A percentile compares a stretch with the other conserved stretches of the same genome.
Conservation (phyloP, 1,140 invertebrate genomes). For the Drosophila athabasca region DNA sequence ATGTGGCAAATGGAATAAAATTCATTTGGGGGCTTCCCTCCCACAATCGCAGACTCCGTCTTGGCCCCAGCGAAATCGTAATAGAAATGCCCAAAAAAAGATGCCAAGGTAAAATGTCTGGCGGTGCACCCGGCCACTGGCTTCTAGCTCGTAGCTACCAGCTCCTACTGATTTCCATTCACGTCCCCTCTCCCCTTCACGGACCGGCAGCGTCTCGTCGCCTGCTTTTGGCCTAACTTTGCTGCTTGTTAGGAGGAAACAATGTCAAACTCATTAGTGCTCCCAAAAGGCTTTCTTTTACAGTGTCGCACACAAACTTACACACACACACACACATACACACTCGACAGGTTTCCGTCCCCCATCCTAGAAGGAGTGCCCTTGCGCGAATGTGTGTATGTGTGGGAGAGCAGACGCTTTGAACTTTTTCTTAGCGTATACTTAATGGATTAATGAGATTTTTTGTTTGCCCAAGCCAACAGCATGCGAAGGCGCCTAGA, state of each 20-base stretch:
- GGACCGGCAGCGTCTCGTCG: slow-evolving; percentile 1
- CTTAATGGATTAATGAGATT: slow-evolving; percentile 82
- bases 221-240: slow-evolving; percentile 55
- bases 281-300: slow-evolving; percentile 81
- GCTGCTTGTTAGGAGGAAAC: slow-evolving; percentile 79
- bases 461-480: slow-evolving; percentile 80
- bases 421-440: slow-evolving; percentile 80
- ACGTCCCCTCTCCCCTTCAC: background rate
- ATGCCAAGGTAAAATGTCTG: slow-evolving; percentile 74
- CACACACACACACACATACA: slow-evolving; percentile 38
- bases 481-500: slow-evolving; percentile 58
- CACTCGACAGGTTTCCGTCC: slow-evolving; percentile 42
- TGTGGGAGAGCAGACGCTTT: slow-evolving; percentile 66
- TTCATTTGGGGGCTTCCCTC: slow-evolving; percentile 51
- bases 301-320: slow-evolving; percentile 64
- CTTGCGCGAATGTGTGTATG: slow-evolving; percentile 26
- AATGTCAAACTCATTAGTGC: slow-evolving; percentile 82
- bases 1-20: slow-evolving; percentile 57
- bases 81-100: slow-evolving; percentile 72
- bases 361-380: slow-evolving; percentile 28
- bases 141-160: background rate
- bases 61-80: slow-evolving; percentile 52
- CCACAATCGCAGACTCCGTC: slow-evolving; percentile 1
- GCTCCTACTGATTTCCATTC: slow-evolving; percentile 42
- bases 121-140: slow-evolving; percentile 29